Evolutionary conservation across 1,140 invertebrate genomes (phyloP).

Genomic region (Marisa cornuarietis): DNA sequence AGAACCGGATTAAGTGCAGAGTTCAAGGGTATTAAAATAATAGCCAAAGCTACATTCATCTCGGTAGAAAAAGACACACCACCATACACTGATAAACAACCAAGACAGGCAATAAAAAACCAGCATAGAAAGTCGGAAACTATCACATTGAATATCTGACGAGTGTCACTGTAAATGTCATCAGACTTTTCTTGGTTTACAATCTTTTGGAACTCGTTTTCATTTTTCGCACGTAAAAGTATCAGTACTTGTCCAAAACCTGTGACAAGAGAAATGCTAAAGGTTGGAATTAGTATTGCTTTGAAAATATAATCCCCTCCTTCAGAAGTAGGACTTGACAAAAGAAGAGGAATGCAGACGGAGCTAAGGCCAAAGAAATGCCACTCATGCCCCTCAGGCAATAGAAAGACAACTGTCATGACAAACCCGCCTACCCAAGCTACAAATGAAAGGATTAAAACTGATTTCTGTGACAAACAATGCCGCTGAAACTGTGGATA

Average conservation of each 20-base stretch:
- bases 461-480: background rate
- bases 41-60: background rate
- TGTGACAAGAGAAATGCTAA: conserved; percentile 30
- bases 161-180: background rate
- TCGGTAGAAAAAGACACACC: background rate
- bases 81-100: background rate
- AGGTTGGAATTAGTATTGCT: conserved; percentile 36
- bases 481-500: background rate
- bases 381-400: conserved; percentile 11
- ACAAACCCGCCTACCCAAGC: background rate
- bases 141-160: background rate
- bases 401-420: background rate
- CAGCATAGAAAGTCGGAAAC: background rate
- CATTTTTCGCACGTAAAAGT: background rate
- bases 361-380: conserved; percentile 36
- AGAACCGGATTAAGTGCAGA: conserved; percentile 27
- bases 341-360: conserved; percentile 39
- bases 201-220: background rate
- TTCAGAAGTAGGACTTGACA: conserved; percentile 13
- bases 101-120: background rate
- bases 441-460: background rate
- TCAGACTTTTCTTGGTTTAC: background rate
- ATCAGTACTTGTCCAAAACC: conserved; percentile 30
- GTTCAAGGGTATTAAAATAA: conserved; percentile 21
- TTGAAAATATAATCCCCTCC: conserved; percentile 35